These are phyloP conservation scores for Vireo griseus DNA, from an alignment of 2,797 vertebrate genomes.

Conservation along the genomic window DNA sequence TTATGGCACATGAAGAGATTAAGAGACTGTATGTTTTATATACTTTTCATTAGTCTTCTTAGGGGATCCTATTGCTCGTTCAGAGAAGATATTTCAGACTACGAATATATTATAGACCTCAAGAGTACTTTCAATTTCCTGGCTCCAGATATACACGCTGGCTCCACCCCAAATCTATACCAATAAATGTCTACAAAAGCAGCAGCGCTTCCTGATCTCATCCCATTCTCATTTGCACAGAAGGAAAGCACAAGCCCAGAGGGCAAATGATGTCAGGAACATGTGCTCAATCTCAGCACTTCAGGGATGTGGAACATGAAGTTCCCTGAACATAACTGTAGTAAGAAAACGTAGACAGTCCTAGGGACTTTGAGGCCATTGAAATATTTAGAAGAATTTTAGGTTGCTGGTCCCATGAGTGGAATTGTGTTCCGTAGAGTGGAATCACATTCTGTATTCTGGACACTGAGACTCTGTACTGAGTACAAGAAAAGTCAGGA, in stretches of 20 bases:
- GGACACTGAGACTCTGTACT: rapidly evolving
- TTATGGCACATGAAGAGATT: background rate
- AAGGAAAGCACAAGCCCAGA: background rate
- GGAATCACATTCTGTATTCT: background rate
- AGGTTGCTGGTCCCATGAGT: background rate
- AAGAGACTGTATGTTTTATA: background rate
- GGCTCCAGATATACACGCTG: background rate
- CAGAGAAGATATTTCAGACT: background rate
- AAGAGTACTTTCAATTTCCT: background rate
- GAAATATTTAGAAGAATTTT: background rate
- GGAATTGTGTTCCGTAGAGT: background rate
- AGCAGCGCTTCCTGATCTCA: background rate
- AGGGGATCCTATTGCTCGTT: background rate
- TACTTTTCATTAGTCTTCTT: background rate
- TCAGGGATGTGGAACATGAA: background rate
- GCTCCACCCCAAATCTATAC: background rate
- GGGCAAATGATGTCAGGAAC: background rate
- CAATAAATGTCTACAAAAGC: background rate
- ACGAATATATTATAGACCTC: background rate
- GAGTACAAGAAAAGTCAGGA: background rate
- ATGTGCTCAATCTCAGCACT: background rate
- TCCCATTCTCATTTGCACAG: background rate
- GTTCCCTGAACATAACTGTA: background rate
- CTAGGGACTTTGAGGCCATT: background rate
- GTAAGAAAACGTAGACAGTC: background rate